Percentiles rank a stretch among this genome's conserved stretches.
Evolutionary conservation across 1,140 invertebrate species (phyloP).

Genomic region (Cephus cinctus): DNA sequence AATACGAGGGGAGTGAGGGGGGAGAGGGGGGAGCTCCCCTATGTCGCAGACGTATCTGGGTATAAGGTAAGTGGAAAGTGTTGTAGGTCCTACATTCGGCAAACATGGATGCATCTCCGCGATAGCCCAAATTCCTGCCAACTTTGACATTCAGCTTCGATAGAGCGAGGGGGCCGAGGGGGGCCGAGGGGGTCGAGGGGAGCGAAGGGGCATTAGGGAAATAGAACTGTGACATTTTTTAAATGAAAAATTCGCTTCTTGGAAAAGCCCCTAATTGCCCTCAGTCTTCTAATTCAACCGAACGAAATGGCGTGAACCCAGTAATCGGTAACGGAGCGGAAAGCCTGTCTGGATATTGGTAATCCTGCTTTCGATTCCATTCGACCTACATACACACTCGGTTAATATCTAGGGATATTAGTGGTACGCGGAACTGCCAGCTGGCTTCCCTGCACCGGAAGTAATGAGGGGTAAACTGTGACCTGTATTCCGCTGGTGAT

Average conservation of each 20-base stretch:
- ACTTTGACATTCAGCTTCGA: too few species aligned
- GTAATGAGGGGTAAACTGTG: slow-evolving; percentile 20
- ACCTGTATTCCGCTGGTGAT: slow-evolving; percentile 11
- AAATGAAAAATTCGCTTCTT: too few species aligned
- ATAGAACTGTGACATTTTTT: too few species aligned
- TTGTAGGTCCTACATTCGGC: slow-evolving; percentile 25
- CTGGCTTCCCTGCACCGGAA: slow-evolving; percentile 11
- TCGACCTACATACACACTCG: slow-evolving; percentile 18
- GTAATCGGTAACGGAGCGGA: too few species aligned
- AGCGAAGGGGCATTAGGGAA: too few species aligned
- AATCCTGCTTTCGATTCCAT: not conserved
- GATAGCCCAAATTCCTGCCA: slow-evolving; percentile 18
- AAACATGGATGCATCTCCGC: slow-evolving; percentile 17
- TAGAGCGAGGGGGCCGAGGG: too few species aligned
- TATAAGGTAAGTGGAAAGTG: slow-evolving; percentile 33
- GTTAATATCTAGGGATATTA: slow-evolving; percentile 21
- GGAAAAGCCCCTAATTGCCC: too few species aligned
- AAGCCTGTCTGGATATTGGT: too few species aligned
- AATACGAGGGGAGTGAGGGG: not conserved
- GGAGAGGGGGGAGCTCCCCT: not conserved
- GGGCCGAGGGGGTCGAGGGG: too few species aligned
- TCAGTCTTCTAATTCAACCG: too few species aligned
- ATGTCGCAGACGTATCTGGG: too few species aligned
- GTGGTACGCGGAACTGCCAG: slow-evolving; percentile 15
- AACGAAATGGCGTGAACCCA: too few species aligned